A percentile compares a stretch with the other conserved stretches of the same genome.
phyloP scores from a whole-genome alignment of 2,113 vertebrate species.

The Boulengeromyrus knoepffleri region DNA sequence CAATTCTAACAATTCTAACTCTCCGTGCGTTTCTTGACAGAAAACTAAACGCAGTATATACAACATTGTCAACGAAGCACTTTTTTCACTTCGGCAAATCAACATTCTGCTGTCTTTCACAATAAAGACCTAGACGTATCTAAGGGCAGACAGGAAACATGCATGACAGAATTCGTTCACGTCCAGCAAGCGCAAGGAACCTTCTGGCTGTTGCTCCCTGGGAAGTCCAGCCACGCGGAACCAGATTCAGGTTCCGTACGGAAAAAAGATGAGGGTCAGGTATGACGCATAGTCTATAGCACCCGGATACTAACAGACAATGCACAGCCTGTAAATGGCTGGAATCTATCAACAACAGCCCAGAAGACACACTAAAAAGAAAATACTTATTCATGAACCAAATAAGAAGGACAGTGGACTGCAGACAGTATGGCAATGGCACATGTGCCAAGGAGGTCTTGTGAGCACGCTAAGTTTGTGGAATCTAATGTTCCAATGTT shows the following conservation, averaged over 20 bases:
- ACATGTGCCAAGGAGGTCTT: neutral
- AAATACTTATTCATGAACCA: neutral
- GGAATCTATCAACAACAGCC: neutral
- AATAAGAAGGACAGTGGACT: neutral
- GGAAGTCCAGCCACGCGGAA: neutral
- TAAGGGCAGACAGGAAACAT: neutral
- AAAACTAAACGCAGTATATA: neutral
- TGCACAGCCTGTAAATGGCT: neutral
- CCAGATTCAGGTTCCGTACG: neutral
- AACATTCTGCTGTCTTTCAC: neutral
- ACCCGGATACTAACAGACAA: neutral
- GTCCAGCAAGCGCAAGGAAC: neutral
- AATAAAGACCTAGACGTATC: neutral
- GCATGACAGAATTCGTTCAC: neutral
- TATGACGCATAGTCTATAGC: neutral
- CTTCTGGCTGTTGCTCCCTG: neutral
- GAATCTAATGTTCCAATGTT: slow-evolving; percentile 11
- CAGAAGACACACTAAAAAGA: neutral
- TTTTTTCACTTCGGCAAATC: neutral
- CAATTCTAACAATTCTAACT: neutral
- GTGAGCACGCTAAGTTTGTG: slow-evolving; percentile 1
- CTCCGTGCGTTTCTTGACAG: neutral
- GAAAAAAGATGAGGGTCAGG: neutral
- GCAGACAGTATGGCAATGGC: neutral
- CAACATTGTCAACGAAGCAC: neutral